These are phyloP conservation scores for Macrosoma leucophasiata DNA, from an alignment of 2,888 invertebrate genomes.

Conservation along the genomic window DNA sequence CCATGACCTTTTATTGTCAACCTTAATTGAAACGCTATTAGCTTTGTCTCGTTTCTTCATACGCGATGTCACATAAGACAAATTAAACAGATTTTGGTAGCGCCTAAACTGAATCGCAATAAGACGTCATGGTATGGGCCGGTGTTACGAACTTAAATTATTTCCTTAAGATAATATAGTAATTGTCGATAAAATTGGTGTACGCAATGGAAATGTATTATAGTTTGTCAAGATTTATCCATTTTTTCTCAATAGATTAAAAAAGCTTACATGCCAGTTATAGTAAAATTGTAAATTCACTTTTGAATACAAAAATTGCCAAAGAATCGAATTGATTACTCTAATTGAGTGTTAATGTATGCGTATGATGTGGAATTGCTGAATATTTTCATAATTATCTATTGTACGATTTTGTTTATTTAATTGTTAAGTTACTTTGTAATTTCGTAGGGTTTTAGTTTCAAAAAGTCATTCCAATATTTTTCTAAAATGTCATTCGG, in stretches of 20 bases:
- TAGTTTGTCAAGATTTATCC: slow-evolving; percentile 58
- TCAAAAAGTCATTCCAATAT: slow-evolving; percentile 63
- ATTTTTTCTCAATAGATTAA: slow-evolving; percentile 63
- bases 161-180: slow-evolving; percentile 31
- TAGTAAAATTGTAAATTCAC: slow-evolving; percentile 69
- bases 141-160: too few relatives aligned
- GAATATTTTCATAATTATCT: slow-evolving; percentile 39
- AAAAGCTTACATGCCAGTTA: slow-evolving; percentile 59
- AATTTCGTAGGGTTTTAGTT: slow-evolving; percentile 35
- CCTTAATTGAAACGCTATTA: too few relatives aligned
- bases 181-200: slow-evolving; percentile 27
- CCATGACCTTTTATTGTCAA: too few relatives aligned
- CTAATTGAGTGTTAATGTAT: slow-evolving; percentile 33
- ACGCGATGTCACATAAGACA: too few relatives aligned
- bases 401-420: slow-evolving; percentile 35
- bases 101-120: too few relatives aligned
- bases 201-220: slow-evolving; percentile 45
- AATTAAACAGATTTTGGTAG: too few relatives aligned
- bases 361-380: slow-evolving; percentile 47
- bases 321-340: slow-evolving; percentile 67
- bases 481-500: slow-evolving; percentile 63
- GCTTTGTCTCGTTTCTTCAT: too few relatives aligned
- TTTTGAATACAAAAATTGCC: slow-evolving; percentile 72
- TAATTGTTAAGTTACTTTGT: slow-evolving; percentile 22
- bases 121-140: too few relatives aligned